Conservation (phyloP, 2,113 vertebrate species). For the Cynopterus brachyotis region DNA sequence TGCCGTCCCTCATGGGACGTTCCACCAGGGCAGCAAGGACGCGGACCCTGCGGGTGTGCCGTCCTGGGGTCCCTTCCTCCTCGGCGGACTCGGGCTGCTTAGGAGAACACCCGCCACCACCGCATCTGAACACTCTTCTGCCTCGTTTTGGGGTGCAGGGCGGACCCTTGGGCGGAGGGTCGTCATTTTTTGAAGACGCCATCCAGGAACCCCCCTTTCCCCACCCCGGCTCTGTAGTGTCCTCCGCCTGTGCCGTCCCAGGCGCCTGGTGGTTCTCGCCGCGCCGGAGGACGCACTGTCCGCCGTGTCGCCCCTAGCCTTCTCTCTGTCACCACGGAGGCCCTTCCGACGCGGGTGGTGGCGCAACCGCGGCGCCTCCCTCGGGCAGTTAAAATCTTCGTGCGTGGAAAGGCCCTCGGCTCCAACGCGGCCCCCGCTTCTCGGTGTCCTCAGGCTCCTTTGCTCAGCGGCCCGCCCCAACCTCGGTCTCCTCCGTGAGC, state of each 20-base stretch:
- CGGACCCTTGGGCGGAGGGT: neutral
- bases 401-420: neutral
- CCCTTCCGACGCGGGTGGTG: neutral
- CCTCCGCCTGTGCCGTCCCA: neutral
- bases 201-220: neutral
- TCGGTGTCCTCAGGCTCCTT: neutral
- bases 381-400: neutral
- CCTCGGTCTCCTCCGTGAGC: slow-evolving; percentile 65
- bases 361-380: neutral
- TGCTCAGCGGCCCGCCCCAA: slow-evolving; percentile 46
- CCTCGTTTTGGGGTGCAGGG: neutral
- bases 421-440: neutral
- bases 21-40: neutral
- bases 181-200: neutral
- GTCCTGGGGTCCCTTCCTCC: neutral
- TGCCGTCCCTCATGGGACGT: neutral
- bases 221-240: neutral
- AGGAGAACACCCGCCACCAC: neutral
- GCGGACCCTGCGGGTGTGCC: neutral
- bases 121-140: neutral
- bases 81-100: neutral
- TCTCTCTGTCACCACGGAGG: neutral
- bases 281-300: neutral
- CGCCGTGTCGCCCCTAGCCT: neutral
- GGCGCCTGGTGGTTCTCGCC: neutral